These are phyloP conservation scores for Hydriomena furcata DNA, from an alignment of 2,888 invertebrate species.

Conservation along the genomic window DNA sequence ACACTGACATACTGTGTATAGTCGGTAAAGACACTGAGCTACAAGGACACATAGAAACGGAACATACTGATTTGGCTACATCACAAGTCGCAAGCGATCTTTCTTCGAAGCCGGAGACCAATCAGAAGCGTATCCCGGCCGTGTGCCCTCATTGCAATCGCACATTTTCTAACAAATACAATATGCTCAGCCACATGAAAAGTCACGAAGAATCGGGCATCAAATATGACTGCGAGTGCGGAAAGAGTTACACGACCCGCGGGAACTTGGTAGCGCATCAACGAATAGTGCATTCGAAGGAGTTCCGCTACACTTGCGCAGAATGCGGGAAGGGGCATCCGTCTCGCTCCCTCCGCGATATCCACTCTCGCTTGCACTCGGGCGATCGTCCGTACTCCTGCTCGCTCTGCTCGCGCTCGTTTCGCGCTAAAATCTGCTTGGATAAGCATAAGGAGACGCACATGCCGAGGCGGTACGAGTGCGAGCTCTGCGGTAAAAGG, in stretches of 20 bases:
- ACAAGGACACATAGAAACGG: background rate
- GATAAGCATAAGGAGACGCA: slow-evolving; percentile 61
- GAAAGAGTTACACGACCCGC: slow-evolving; percentile 67
- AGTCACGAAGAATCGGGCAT: slow-evolving; percentile 48
- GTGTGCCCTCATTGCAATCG: slow-evolving; percentile 76
- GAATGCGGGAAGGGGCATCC: slow-evolving; percentile 78
- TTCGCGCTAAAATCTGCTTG: slow-evolving; percentile 58
- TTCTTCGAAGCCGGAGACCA: slow-evolving; percentile 22
- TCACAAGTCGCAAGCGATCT: background rate
- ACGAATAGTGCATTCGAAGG: slow-evolving; percentile 67
- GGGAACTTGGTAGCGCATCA: slow-evolving; percentile 71
- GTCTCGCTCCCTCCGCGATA: slow-evolving; percentile 60
- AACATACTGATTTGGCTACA: background rate
- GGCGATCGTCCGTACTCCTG: slow-evolving; percentile 75
- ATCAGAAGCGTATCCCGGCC: slow-evolving; percentile 64
- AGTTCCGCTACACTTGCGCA: slow-evolving; percentile 64
- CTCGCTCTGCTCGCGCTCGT: slow-evolving; percentile 61
- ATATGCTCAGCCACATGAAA: slow-evolving; percentile 72
- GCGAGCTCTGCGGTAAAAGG: slow-evolving; percentile 56
- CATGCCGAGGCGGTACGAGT: slow-evolving; percentile 54
- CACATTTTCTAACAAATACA: slow-evolving; percentile 75
- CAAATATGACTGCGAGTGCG: slow-evolving; percentile 68
- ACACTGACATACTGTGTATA: slow-evolving; percentile 42
- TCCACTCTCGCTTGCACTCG: slow-evolving; percentile 70
- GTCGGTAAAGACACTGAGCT: background rate